Conservation (phyloP, 2,113 vertebrate species). For the Cryptomyrus ogoouensis region DNA sequence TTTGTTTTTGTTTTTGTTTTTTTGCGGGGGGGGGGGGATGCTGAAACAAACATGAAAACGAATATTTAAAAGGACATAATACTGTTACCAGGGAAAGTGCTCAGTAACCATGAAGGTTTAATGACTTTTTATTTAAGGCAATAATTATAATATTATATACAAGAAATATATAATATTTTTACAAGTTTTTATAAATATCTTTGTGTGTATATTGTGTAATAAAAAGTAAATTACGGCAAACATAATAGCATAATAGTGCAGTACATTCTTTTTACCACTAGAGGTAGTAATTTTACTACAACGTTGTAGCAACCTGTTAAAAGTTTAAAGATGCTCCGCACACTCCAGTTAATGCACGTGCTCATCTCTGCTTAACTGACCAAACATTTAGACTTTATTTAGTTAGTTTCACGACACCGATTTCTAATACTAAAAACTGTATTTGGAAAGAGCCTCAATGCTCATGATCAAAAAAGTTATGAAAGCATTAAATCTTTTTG, state of each 20-base stretch:
- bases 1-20: constrained; percentile 38
- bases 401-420: neutral
- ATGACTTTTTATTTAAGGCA: constrained; percentile 47
- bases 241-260: neutral
- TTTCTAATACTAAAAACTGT: neutral
- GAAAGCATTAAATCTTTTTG: neutral
- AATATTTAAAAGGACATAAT: constrained; percentile 28
- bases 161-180: constrained; percentile 21
- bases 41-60: neutral
- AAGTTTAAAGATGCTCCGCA: neutral
- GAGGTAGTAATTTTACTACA: neutral
- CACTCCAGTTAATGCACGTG: neutral
- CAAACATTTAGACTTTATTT: neutral
- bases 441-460: neutral
- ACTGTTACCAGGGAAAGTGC: constrained; percentile 45
- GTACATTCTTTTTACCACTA: neutral
- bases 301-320: neutral
- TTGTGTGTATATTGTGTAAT: constrained; percentile 30
- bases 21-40: constrained; percentile 23
- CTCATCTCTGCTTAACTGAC: neutral
- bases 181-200: constrained; percentile 11
- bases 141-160: constrained; percentile 54
- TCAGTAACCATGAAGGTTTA: constrained; percentile 31
- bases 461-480: neutral
- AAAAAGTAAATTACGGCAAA: neutral